Conservation (phyloP, 2,797 vertebrate species). For the Tympanoctomys barrerae region DNA sequence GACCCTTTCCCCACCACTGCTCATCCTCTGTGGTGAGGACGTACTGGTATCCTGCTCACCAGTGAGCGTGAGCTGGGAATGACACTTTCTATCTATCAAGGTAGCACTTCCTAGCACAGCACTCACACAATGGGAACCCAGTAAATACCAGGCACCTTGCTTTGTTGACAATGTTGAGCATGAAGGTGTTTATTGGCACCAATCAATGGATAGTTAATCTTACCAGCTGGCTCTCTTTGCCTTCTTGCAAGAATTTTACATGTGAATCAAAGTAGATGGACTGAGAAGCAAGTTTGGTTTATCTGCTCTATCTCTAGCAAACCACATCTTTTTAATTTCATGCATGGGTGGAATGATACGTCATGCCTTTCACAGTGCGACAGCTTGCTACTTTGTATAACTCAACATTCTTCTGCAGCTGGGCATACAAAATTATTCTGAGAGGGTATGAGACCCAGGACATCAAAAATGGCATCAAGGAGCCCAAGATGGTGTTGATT, state of each 20-base stretch:
- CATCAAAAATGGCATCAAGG: conserved; percentile 70
- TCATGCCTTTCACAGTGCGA: conserved; percentile 85
- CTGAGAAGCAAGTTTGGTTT: conserved; percentile 87
- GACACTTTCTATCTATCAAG: too few species aligned
- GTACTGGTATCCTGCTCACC: background rate
- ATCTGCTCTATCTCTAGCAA: conserved; percentile 89
- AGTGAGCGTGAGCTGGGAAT: background rate
- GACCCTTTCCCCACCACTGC: background rate
- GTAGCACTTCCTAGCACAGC: background rate
- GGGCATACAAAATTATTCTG: conserved; percentile 85
- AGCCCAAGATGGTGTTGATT: background rate
- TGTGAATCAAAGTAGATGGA: conserved; percentile 86
- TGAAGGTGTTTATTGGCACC: conserved; percentile 21
- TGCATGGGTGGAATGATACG: conserved; percentile 86
- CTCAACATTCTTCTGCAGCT: conserved; percentile 84
- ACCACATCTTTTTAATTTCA: conserved; percentile 91
- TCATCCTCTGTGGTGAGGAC: background rate
- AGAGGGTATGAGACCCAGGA: conserved; percentile 71
- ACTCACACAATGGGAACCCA: conserved; percentile 50
- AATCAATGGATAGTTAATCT: conserved; percentile 54
- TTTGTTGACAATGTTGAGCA: background rate
- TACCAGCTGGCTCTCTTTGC: background rate
- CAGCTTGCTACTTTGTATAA: conserved; percentile 89
- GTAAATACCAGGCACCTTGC: background rate
- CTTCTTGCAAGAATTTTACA: conserved; percentile 74